Percentiles rank a stretch among this genome's conserved stretches.
Conservation (phyloP, 2,888 invertebrate species). For the Nemoura dubitans region DNA sequence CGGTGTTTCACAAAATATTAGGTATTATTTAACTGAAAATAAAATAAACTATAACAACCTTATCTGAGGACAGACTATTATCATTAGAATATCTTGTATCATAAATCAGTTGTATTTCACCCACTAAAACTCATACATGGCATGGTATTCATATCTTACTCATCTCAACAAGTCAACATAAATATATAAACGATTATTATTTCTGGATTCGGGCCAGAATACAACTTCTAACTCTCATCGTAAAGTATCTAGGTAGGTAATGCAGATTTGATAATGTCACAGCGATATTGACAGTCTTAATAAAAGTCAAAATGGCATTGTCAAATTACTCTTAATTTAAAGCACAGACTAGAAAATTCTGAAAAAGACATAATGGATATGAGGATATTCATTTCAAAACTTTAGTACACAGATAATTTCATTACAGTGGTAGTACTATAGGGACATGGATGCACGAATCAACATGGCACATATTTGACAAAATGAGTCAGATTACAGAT, state of each 20-base stretch:
- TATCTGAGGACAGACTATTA: too few relatives aligned
- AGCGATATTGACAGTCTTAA: slow-evolving; percentile 40
- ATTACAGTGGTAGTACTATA: not conserved
- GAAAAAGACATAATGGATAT: slow-evolving; percentile 26
- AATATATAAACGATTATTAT: not conserved
- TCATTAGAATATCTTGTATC: not conserved
- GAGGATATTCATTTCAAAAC: slow-evolving; percentile 28
- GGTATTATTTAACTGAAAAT: too few relatives aligned
- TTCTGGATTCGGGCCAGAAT: not conserved
- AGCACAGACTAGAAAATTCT: slow-evolving; percentile 43
- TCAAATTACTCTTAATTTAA: slow-evolving; percentile 36
- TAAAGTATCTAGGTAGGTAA: not conserved
- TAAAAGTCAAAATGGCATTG: slow-evolving; percentile 31
- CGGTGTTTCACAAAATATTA: too few relatives aligned
- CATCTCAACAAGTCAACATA: not conserved
- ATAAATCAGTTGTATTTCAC: not conserved
- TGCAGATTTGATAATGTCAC: slow-evolving; percentile 36
- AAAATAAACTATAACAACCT: too few relatives aligned
- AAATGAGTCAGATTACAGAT: not conserved
- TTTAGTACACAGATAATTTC: not conserved
- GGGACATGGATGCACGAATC: not conserved
- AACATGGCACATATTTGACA: not conserved
- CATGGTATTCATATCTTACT: not conserved
- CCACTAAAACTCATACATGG: slow-evolving; percentile 1
- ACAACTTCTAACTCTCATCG: not conserved